Percentiles rank a stretch among this genome's conserved stretches.
Evolutionary conservation across 2,113 vertebrate species (phyloP).

Genomic region (Chunga burmeisteri): DNA sequence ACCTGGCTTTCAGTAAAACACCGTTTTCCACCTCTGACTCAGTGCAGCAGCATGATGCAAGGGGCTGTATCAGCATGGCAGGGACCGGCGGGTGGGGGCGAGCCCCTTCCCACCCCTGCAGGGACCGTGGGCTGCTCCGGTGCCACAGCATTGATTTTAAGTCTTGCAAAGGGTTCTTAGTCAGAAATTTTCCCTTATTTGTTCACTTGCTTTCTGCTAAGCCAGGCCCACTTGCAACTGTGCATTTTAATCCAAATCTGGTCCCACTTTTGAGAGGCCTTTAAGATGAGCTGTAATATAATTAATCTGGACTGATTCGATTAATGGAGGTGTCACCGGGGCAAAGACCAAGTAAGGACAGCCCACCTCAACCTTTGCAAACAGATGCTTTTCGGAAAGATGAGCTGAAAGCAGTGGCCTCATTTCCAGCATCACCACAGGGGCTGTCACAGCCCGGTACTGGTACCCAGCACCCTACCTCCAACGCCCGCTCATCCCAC

Average conservation of each 20-base stretch:
- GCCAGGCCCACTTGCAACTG: neutral
- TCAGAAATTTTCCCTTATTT: neutral
- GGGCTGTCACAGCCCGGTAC: neutral
- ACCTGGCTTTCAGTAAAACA: neutral
- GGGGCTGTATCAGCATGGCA: neutral
- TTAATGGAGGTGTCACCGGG: neutral
- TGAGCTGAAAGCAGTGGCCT: neutral
- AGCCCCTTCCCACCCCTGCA: rapidly evolving
- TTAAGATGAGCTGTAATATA: neutral
- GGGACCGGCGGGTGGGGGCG: neutral
- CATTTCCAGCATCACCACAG: neutral
- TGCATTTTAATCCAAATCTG: neutral
- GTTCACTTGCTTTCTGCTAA: neutral
- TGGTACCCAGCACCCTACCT: neutral
- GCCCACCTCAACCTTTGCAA: neutral
- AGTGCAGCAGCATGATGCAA: neutral
- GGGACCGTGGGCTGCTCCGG: rapidly evolving
- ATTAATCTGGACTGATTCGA: neutral
- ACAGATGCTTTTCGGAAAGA: neutral
- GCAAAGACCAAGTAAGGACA: neutral
- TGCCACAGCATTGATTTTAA: neutral
- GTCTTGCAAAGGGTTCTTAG: neutral
- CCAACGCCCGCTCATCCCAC: rapidly evolving
- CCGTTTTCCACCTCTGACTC: neutral
- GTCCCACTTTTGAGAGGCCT: neutral